Evolutionary conservation across 2,113 vertebrate species (phyloP).

Genomic region (Ciconia maguari): DNA sequence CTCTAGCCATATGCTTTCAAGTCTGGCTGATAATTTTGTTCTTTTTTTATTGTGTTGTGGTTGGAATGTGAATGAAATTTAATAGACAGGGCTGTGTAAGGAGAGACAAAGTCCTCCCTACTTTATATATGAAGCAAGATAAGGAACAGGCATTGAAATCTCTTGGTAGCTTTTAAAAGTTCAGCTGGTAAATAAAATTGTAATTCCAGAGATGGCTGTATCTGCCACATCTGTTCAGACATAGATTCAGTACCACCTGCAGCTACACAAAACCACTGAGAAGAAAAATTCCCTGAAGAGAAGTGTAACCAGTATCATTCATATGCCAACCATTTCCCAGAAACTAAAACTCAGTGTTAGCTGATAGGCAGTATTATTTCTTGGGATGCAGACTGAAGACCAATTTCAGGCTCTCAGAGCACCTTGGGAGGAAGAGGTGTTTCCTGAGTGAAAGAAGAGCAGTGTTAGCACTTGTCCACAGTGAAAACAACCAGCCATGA

Average conservation of each 20-base stretch:
- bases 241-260: neutral
- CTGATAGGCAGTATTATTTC: neutral
- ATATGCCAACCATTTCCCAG: neutral
- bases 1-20: neutral
- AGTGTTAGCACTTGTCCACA: neutral
- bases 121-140: neutral
- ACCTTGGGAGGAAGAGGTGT: neutral
- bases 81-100: neutral
- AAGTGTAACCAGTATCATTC: neutral
- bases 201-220: neutral
- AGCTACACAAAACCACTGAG: neutral
- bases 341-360: neutral
- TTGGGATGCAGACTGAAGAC: neutral
- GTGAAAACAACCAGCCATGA: neutral
- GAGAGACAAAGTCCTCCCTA: neutral
- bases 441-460: neutral
- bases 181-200: neutral
- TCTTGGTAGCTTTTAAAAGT: neutral
- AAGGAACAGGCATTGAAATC: neutral
- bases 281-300: neutral
- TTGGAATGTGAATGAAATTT: neutral
- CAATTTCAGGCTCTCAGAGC: neutral
- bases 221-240: neutral
- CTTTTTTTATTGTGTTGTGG: neutral
- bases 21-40: neutral